Percentiles rank a stretch among this genome's conserved stretches.
phyloP scores from a whole-genome alignment of 2,888 invertebrate species.

The Sclerodermus sp. region DNA sequence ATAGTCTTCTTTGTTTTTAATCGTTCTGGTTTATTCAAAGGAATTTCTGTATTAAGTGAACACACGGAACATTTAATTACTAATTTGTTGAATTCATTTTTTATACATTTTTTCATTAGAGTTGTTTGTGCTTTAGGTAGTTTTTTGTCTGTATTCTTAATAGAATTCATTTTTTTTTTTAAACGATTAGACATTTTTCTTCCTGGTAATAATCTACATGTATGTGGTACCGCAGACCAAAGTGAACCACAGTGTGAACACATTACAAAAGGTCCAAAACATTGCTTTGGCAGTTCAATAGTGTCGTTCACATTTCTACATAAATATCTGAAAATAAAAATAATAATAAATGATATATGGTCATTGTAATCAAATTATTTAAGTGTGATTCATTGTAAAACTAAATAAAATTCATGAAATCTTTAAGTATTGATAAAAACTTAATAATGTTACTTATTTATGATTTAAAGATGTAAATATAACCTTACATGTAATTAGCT shows the following conservation, averaged over 20 bases:
- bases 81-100: conserved; percentile 40
- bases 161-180: conserved; percentile 25
- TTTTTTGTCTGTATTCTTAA: conserved; percentile 11
- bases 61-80: conserved; percentile 44
- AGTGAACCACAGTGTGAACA: conserved; percentile 43
- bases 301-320: conserved; percentile 27
- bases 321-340: conserved; percentile 27
- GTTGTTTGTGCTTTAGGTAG: conserved; percentile 29
- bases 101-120: conserved; percentile 35
- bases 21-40: conserved; percentile 36
- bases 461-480: neutral
- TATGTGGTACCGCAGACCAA: conserved; percentile 36
- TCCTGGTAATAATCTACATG: conserved; percentile 30
- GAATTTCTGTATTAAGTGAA: conserved; percentile 29
- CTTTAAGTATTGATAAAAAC: neutral
- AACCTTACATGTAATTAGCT: neutral
- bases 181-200: conserved; percentile 31
- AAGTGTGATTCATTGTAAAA: too few relatives aligned
- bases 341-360: too few relatives aligned
- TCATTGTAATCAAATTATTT: too few relatives aligned
- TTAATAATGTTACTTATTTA: too few relatives aligned
- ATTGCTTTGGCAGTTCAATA: conserved; percentile 32
- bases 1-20: conserved; percentile 17
- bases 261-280: conserved; percentile 39
- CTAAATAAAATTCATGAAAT: neutral